Evolutionary conservation across 1,140 invertebrate genomes (phyloP).

Genomic region (Harlomillsia oculata): DNA sequence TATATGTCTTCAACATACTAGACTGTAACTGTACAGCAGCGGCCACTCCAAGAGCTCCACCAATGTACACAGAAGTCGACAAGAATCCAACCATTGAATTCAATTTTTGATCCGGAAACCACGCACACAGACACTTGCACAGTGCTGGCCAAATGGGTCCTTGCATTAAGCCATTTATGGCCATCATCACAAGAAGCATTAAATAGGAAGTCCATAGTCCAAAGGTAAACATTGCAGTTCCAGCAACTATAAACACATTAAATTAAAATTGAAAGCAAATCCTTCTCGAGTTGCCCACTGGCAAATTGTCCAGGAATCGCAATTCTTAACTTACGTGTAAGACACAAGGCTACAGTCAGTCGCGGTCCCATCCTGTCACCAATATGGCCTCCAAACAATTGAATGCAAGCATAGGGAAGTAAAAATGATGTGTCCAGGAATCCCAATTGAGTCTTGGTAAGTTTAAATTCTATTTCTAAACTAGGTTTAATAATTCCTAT

Average conservation of each 20-base stretch:
- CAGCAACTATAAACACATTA: slow-evolving; percentile 37
- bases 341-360: slow-evolving; percentile 41
- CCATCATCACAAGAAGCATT: slow-evolving; percentile 41
- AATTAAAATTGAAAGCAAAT: too few species aligned
- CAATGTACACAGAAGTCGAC: slow-evolving; percentile 46
- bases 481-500: slow-evolving; percentile 33
- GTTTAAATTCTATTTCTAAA: slow-evolving; percentile 30
- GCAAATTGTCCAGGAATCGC: too few species aligned
- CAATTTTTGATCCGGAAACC: slow-evolving; percentile 43
- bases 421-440: slow-evolving; percentile 45
- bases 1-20: background rate
- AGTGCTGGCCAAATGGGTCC: slow-evolving; percentile 34
- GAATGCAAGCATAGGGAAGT: slow-evolving; percentile 46
- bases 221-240: slow-evolving; percentile 44
- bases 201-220: slow-evolving; percentile 41
- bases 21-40: slow-evolving; percentile 44
- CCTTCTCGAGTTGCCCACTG: background rate
- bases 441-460: slow-evolving; percentile 30
- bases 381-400: slow-evolving; percentile 43
- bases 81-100: slow-evolving; percentile 47
- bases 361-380: slow-evolving; percentile 45
- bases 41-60: slow-evolving; percentile 46
- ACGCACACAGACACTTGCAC: slow-evolving; percentile 38
- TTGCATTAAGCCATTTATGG: slow-evolving; percentile 45
- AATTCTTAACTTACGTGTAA: slow-evolving; percentile 30